Conservation (phyloP, 2,797 vertebrate genomes). For the Poecile montanus region DNA sequence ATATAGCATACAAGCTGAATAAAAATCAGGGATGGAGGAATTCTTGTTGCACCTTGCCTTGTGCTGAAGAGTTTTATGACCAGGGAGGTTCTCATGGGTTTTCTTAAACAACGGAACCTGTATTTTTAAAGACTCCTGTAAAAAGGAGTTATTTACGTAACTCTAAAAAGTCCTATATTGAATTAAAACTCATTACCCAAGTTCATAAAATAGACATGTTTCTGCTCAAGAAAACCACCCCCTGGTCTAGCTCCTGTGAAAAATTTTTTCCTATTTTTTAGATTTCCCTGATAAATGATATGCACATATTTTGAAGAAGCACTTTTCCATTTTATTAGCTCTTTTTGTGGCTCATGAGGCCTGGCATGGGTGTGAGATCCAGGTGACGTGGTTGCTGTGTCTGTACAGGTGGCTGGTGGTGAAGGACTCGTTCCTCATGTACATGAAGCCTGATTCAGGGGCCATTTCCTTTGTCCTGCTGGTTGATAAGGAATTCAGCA, state of each 20-base stretch:
- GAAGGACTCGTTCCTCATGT: conserved; percentile 95
- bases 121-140: neutral
- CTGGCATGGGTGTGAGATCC: neutral
- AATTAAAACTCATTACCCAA: neutral
- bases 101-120: neutral
- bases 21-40: neutral
- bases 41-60: neutral
- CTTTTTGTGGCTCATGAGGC: fast-evolving
- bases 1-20: neutral
- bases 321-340: neutral
- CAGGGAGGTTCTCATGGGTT: neutral
- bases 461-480: conserved; percentile 92
- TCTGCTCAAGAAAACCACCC: neutral
- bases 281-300: neutral
- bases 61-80: neutral
- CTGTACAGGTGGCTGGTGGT: conserved; percentile 90
- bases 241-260: neutral
- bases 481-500: conserved; percentile 91
- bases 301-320: neutral
- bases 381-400: neutral
- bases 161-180: neutral
- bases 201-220: neutral
- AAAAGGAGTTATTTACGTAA: neutral
- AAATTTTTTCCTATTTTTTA: neutral
- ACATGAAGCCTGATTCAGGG: conserved; percentile 92